These are phyloP conservation scores for Cromileptes altivelis DNA, from an alignment of 2,113 vertebrate species.

Conservation along the genomic window DNA sequence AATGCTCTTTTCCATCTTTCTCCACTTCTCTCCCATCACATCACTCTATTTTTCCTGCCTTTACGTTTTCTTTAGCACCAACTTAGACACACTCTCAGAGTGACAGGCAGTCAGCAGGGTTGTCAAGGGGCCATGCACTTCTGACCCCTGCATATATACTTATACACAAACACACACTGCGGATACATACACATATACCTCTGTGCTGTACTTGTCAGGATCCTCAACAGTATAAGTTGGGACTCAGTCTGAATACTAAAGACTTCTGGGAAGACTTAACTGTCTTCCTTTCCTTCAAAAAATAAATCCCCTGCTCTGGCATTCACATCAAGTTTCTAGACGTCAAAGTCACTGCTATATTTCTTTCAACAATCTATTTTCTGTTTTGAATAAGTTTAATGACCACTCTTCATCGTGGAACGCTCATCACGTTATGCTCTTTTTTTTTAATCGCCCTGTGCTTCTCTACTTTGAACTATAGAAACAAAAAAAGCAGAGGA, in stretches of 20 bases:
- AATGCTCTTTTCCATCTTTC: neutral
- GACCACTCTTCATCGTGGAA: neutral
- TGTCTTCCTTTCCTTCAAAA: slow-evolving; percentile 27
- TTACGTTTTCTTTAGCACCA: neutral
- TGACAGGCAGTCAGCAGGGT: slow-evolving; percentile 62
- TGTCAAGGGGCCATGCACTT: slow-evolving; percentile 40
- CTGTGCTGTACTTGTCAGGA: slow-evolving; percentile 60
- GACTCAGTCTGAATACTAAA: slow-evolving; percentile 59
- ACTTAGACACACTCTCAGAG: slow-evolving; percentile 11
- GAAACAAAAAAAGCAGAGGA: neutral
- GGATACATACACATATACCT: neutral
- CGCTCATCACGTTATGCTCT: neutral
- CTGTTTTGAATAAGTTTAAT: neutral
- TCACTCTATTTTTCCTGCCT: neutral
- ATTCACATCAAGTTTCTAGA: slow-evolving; percentile 5
- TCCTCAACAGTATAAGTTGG: slow-evolving; percentile 28
- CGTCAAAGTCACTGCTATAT: neutral
- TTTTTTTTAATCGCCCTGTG: neutral
- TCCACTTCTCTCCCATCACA: neutral
- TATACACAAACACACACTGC: slow-evolving; percentile 22
- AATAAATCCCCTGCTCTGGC: slow-evolving; percentile 20
- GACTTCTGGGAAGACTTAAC: slow-evolving; percentile 41
- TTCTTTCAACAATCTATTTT: too few relatives aligned
- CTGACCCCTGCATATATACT: slow-evolving; percentile 55
- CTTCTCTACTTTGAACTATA: neutral